A percentile compares a stretch with the other conserved stretches of the same genome.
Conservation (phyloP, 2,797 vertebrate species). For the Muscicapa striata region DNA sequence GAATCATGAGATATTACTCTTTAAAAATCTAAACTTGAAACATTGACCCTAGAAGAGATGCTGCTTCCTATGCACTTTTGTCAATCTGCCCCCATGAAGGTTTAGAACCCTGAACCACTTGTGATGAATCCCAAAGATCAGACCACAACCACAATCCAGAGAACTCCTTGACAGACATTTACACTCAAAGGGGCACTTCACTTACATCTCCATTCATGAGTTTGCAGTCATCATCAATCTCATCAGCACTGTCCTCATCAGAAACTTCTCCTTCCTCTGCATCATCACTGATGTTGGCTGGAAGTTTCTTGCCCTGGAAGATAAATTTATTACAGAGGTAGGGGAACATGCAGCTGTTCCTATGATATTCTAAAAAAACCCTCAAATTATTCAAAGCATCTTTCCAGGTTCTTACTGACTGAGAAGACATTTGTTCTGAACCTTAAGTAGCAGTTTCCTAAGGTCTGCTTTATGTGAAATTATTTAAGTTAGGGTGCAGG, state of each 20-base stretch:
- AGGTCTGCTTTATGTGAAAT: neutral
- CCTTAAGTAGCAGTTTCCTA: neutral
- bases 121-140: neutral
- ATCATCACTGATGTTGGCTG: constrained; percentile 90
- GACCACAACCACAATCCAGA: neutral
- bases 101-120: neutral
- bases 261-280: constrained; percentile 97
- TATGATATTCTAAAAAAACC: neutral
- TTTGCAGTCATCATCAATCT: constrained; percentile 98
- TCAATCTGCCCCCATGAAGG: neutral
- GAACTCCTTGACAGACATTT: neutral
- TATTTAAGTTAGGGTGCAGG: neutral
- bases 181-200: neutral
- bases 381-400: neutral
- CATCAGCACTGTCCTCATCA: constrained; percentile 96
- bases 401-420: neutral
- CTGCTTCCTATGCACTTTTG: neutral
- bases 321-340: neutral
- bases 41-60: neutral
- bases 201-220: constrained; percentile 95
- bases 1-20: neutral
- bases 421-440: neutral
- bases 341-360: neutral
- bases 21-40: neutral
- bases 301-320: constrained; percentile 94